Percentiles rank a stretch among this genome's conserved stretches.
Conservation (phyloP, 2,888 invertebrate genomes). For the Macroteleia sp. region DNA sequence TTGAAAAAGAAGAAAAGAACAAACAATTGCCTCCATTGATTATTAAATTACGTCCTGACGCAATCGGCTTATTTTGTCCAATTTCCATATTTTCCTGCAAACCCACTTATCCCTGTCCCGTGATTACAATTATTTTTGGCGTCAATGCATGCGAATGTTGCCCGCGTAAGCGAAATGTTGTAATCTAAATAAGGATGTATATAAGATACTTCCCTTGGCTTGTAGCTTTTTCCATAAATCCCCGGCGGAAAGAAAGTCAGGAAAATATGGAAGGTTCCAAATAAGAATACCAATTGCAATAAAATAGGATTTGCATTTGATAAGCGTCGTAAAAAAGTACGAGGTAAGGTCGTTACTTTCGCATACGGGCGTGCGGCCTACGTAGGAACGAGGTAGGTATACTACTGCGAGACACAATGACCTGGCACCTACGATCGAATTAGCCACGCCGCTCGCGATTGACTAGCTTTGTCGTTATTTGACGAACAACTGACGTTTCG, state of each 20-base stretch:
- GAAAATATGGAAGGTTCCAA: conserved; percentile 67
- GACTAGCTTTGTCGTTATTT: conserved; percentile 47
- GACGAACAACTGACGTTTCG: conserved; percentile 38
- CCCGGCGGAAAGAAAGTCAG: conserved; percentile 68
- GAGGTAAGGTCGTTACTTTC: conserved; percentile 74
- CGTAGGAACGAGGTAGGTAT: conserved; percentile 34
- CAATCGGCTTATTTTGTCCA: conserved; percentile 51
- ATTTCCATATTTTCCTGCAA: conserved; percentile 35
- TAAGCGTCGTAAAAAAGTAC: conserved; percentile 80
- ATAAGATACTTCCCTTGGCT: conserved; percentile 67
- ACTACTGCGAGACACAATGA: conserved; percentile 44
- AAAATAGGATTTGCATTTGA: conserved; percentile 83
- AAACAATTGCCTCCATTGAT: conserved; percentile 17
- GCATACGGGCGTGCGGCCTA: conserved; percentile 63
- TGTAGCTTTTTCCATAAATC: conserved; percentile 74
- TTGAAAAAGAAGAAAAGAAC: neutral
- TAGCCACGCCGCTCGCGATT: conserved; percentile 50
- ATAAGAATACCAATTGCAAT: conserved; percentile 82
- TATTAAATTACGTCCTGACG: conserved; percentile 35
- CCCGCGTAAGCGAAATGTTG: conserved; percentile 51
- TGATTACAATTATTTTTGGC: conserved; percentile 52
- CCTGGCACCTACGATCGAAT: conserved; percentile 62
- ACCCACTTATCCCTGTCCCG: conserved; percentile 38
- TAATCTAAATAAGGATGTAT: conserved; percentile 74
- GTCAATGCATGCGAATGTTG: conserved; percentile 40